Evolutionary conservation across 2,888 invertebrate genomes (phyloP), one percentile per base, ranked within the genome.

Genomic region (Anthoptus insignis): DNA sequence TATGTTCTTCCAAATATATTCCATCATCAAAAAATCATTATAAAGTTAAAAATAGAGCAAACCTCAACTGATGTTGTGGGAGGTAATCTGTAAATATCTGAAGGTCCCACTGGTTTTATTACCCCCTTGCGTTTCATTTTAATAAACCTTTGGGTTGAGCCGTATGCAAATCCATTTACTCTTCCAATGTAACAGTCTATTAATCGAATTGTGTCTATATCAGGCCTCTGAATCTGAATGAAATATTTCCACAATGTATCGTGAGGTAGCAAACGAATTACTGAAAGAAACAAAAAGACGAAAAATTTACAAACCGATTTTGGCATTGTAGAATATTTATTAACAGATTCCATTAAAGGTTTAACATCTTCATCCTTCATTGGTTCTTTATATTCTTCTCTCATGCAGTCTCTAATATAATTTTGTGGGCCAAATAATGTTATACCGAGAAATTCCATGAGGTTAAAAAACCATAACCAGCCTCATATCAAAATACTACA

Each of bases 121-220:
- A 94, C 83, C 21, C 93, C 92, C 76, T 94, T 94, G 32, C 83
- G 83, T 71, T 93, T 91, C 93, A 94, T 94, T 78, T 83, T 90
- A 3, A 69, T 78, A 69, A 94, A 86, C 73, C 94, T 85, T 69
- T 88, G 83, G 52, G 78, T 79, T 1, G 94, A 94, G 54, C 91
- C 93, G 71, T 94, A 94, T 0, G 94, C 87, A 71, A 94, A 94
- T 24, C 94, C 94, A 81, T 95, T 92, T 1, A 93, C 93, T 76
- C 86, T 83, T 19, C 94, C 93, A 47, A 93, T 79, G 66, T 94
- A 94, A 61, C 89, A 81, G 73, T 94, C 94, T 14, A 94, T 83
- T 47, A 87, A 77, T 66, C 91, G 82, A n/a, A 93, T 82, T 50
- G 79, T 75, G 50, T 91, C 83, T 3, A 81, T 72, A 66, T 89